Evolutionary conservation across 2,113 vertebrate species (phyloP).

Genomic region (Nestor notabilis): DNA sequence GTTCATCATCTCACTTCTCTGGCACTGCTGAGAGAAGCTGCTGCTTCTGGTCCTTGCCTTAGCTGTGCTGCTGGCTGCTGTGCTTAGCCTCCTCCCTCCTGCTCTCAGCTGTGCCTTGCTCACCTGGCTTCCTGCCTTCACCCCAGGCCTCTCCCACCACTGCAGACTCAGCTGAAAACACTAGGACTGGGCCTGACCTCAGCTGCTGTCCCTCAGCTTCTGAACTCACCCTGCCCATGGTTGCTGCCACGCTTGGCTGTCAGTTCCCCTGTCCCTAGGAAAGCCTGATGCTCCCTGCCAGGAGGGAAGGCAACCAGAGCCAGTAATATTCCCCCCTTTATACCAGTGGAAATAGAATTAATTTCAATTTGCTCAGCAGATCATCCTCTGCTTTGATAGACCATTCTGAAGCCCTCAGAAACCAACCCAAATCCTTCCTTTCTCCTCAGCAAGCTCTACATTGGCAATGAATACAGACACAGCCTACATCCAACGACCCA

Average conservation of each 20-base stretch:
- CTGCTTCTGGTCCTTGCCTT: neutral
- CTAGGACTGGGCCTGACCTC: accelerated
- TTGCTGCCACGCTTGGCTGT: neutral
- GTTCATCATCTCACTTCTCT: neutral
- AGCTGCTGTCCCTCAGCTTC: neutral
- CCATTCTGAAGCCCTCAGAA: neutral
- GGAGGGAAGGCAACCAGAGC: neutral
- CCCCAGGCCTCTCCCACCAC: accelerated
- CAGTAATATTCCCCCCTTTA: neutral
- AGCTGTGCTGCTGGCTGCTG: neutral
- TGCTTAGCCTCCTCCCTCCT: accelerated
- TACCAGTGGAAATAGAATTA: neutral
- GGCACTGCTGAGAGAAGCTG: neutral
- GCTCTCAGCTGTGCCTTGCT: neutral
- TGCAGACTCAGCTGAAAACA: neutral
- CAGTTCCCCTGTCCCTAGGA: neutral
- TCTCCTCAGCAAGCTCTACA: neutral
- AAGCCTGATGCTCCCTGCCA: neutral
- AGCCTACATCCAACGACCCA: neutral
- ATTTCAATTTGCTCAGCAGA: neutral
- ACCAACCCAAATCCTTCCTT: neutral
- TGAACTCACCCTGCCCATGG: neutral
- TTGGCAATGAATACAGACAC: accelerated
- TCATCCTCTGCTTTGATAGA: neutral
- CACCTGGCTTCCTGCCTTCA: neutral